Conservation (phyloP, 2,888 invertebrate species). For the Thymelicus acteon region DNA sequence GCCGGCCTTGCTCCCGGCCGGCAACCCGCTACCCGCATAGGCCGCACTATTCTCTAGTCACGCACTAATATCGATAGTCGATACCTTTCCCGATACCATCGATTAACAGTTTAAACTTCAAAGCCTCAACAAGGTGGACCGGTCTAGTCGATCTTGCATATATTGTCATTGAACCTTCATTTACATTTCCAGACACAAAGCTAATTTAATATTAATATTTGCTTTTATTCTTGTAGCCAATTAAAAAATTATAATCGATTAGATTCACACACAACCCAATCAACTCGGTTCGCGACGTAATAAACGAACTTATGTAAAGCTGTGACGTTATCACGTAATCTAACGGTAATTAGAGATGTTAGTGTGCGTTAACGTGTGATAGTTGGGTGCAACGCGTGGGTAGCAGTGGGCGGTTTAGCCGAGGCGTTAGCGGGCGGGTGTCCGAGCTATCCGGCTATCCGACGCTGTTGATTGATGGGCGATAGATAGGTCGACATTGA, state of each 20-base stretch:
- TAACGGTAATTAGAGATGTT: conserved; percentile 45
- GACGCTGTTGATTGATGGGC: conserved; percentile 76
- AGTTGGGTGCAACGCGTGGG: conserved; percentile 33
- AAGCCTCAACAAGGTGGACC: too few relatives aligned
- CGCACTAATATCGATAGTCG: conserved; percentile 59
- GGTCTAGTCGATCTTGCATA: too few relatives aligned
- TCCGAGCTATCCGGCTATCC: conserved; percentile 45
- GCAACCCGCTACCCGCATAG: conserved; percentile 47
- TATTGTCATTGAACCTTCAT: too few relatives aligned
- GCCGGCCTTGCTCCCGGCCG: conserved; percentile 78
- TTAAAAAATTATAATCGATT: conserved; percentile 18
- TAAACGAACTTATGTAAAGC: conserved; percentile 35
- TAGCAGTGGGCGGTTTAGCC: conserved; percentile 36
- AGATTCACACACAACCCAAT: conserved; percentile 18
- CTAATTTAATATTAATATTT: too few relatives aligned
- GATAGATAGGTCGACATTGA: conserved; percentile 83
- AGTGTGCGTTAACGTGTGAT: conserved; percentile 33
- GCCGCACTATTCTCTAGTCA: conserved; percentile 50
- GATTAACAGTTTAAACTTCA: too few relatives aligned
- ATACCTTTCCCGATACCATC: conserved; percentile 42
- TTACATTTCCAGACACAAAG: too few relatives aligned
- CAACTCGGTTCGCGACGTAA: conserved; percentile 35
- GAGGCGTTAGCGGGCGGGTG: conserved; percentile 42
- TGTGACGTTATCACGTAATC: conserved; percentile 41
- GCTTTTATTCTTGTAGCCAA: conserved; percentile 16